These are phyloP conservation scores for Rhysida immarginata DNA, from an alignment of 1,140 invertebrate genomes.

Conservation along the genomic window DNA sequence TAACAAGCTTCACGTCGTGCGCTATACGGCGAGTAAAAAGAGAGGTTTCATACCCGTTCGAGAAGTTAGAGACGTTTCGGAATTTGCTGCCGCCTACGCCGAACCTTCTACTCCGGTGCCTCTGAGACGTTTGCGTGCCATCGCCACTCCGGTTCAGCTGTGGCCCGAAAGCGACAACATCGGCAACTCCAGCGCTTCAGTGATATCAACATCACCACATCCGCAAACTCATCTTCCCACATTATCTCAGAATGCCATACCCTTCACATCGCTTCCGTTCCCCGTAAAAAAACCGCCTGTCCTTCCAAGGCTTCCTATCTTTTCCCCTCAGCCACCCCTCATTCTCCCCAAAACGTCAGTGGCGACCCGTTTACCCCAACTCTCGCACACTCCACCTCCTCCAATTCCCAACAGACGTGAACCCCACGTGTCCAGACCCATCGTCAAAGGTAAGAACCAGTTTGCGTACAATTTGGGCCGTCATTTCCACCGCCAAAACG, in stretches of 20 bases:
- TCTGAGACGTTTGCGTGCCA: not conserved
- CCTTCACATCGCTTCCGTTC: not conserved
- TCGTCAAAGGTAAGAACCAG: too few relatives aligned
- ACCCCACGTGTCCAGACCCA: too few relatives aligned
- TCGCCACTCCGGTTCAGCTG: not conserved
- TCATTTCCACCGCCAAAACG: conserved; percentile 29
- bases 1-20: not conserved
- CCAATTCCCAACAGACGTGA: too few relatives aligned
- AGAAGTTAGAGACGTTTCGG: not conserved
- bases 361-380: too few relatives aligned
- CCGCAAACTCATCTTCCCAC: too few relatives aligned
- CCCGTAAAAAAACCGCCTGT: not conserved
- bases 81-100: not conserved
- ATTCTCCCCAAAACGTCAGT: not conserved
- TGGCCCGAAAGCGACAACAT: not conserved
- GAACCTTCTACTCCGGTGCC: not conserved
- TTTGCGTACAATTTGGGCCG: conserved; percentile 1
- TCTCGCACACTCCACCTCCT: too few relatives aligned
- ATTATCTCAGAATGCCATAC: not conserved
- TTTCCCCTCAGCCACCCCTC: not conserved
- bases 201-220: too few relatives aligned
- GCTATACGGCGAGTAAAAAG: conserved; percentile 3
- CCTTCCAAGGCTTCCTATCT: not conserved
- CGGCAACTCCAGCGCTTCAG: too few relatives aligned
- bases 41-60: conserved; percentile 1